Evolutionary conservation across 2,888 invertebrate species (phyloP).

Genomic region (Watsonalla binaria): DNA sequence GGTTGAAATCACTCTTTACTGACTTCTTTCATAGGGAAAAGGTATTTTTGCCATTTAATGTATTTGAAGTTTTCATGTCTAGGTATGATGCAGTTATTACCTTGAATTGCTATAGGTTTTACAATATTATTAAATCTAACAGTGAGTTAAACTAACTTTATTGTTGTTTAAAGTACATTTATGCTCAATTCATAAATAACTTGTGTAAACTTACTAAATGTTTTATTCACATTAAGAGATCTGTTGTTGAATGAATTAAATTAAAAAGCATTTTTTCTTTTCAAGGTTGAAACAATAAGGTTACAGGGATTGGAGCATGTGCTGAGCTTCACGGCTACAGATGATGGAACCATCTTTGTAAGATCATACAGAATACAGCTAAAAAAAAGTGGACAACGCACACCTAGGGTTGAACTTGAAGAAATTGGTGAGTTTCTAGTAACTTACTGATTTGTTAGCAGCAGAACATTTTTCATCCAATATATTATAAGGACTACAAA

Average conservation of each 20-base stretch:
- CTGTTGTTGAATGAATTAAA: neutral
- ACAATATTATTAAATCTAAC: no score
- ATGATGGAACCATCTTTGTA: slow-evolving; percentile 87
- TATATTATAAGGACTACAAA: no score
- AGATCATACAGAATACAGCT: slow-evolving; percentile 88
- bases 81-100: no score
- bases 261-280: slow-evolving; percentile 9
- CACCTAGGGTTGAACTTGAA: slow-evolving; percentile 93
- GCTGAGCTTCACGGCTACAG: slow-evolving; percentile 90
- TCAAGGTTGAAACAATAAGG: slow-evolving; percentile 85
- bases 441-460: neutral
- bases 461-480: no score
- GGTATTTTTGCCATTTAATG: slow-evolving; percentile 27
- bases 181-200: no score
- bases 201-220: no score
- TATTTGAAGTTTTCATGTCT: no score
- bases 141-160: no score
- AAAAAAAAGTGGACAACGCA: slow-evolving; percentile 94
- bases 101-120: no score
- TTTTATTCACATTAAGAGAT: no score
- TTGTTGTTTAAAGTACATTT: no score
- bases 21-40: slow-evolving; percentile 95
- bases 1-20: slow-evolving; percentile 91
- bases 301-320: slow-evolving; percentile 97
- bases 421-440: slow-evolving; percentile 84